A percentile compares a stretch with the other conserved stretches of the same genome.
phyloP scores from a whole-genome alignment of 2,888 invertebrate genomes.

The Digitonthophagus gazella region DNA sequence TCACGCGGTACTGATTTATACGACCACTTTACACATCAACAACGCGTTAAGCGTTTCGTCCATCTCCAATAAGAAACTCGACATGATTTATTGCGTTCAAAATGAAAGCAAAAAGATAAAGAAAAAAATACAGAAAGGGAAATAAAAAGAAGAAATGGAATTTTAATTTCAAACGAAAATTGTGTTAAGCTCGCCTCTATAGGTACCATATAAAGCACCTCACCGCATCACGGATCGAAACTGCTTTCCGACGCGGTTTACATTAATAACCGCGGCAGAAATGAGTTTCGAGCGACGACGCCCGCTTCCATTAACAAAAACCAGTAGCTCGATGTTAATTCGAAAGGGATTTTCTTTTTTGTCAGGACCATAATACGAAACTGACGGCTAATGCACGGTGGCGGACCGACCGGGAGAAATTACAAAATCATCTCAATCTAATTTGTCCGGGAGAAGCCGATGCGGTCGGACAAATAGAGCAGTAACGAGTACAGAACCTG shows the following conservation, averaged over 20 bases:
- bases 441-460: constrained; percentile 26
- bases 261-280: constrained; percentile 42
- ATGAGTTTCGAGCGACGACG: constrained; percentile 40
- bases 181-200: constrained; percentile 29
- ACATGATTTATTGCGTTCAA: constrained; percentile 18
- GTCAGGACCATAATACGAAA: constrained; percentile 32
- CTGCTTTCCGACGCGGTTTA: constrained; percentile 29
- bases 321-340: constrained; percentile 48
- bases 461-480: constrained; percentile 4
- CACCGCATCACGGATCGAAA: constrained; percentile 25
- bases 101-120: not conserved
- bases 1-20: too few species aligned
- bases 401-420: constrained; percentile 38
- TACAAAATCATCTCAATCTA: constrained; percentile 33
- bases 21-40: constrained; percentile 19
- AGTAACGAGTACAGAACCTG: constrained; percentile 20
- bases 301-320: constrained; percentile 44
- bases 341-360: constrained; percentile 44
- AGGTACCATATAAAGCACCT: not conserved
- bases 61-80: constrained; percentile 15
- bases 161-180: constrained; percentile 32
- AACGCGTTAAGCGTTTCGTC: constrained; percentile 11
- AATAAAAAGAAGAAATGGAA: constrained; percentile 22
- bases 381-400: constrained; percentile 38
- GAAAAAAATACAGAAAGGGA: constrained; percentile 10